These are phyloP conservation scores for Plestiodon gilberti DNA, from an alignment of 2,113 vertebrate species.

Conservation along the genomic window DNA sequence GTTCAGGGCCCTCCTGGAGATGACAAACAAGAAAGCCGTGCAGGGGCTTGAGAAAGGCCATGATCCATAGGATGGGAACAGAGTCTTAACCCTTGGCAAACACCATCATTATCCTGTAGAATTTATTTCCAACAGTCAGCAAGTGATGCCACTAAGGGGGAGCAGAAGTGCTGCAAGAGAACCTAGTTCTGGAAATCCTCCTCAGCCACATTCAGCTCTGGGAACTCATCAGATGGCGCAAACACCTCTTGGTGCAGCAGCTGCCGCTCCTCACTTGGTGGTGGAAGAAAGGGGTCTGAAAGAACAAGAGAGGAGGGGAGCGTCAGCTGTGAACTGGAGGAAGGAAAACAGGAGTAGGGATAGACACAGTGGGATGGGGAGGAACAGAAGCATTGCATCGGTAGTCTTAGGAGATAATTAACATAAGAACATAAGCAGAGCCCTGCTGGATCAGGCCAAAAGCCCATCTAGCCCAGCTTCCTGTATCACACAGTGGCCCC, in stretches of 20 bases:
- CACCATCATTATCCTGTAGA: rapidly evolving
- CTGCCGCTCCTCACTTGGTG: rapidly evolving
- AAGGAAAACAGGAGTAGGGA: too few species aligned
- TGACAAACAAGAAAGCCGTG: neutral
- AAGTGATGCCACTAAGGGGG: neutral
- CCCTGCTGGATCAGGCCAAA: too few species aligned
- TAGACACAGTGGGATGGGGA: neutral
- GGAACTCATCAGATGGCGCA: neutral
- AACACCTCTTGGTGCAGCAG: neutral
- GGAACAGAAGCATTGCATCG: neutral
- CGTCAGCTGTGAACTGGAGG: too few species aligned
- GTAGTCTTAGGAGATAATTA: neutral
- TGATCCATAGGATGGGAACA: neutral
- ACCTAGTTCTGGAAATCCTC: neutral
- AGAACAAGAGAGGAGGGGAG: rapidly evolving
- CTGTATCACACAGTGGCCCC: too few species aligned
- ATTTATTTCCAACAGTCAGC: neutral
- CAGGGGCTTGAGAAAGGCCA: neutral
- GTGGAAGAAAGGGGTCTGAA: constrained; percentile 46
- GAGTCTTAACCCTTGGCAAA: neutral
- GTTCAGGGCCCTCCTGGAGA: neutral
- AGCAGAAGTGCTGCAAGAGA: neutral
- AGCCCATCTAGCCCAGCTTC: too few species aligned
- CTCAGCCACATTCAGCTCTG: neutral
- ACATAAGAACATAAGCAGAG: too few species aligned